These are phyloP conservation scores for Hydrolagus colliei DNA, from an alignment of 2,797 vertebrate species.

Conservation along the genomic window DNA sequence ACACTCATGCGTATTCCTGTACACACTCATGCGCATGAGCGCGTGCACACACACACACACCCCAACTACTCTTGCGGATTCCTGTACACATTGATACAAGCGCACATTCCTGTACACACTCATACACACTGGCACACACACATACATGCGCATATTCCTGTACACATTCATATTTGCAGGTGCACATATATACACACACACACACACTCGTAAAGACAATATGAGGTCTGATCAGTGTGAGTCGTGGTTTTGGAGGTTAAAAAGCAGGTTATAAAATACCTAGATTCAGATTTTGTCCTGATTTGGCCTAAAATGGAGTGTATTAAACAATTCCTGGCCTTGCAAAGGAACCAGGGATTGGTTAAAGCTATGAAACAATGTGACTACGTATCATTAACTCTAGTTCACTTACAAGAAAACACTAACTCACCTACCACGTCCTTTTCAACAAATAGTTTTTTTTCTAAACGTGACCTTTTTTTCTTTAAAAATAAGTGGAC, in stretches of 20 bases:
- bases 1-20: slow-evolving; percentile 40
- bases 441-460: slow-evolving; percentile 53
- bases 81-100: slow-evolving; percentile 69
- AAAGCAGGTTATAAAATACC: slow-evolving; percentile 85
- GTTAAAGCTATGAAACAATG: slow-evolving; percentile 82
- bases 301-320: slow-evolving; percentile 94
- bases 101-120: slow-evolving; percentile 44
- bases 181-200: slow-evolving; percentile 32
- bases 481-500: slow-evolving; percentile 74
- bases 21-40: slow-evolving; percentile 38
- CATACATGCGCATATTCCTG: too few species aligned
- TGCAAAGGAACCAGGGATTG: slow-evolving; percentile 71
- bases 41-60: slow-evolving; percentile 51
- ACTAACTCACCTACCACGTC: slow-evolving; percentile 89
- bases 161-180: slow-evolving; percentile 14
- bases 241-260: slow-evolving; percentile 80
- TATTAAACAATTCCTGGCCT: slow-evolving; percentile 77
- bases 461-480: slow-evolving; percentile 78
- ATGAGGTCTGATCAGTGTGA: slow-evolving; percentile 84
- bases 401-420: slow-evolving; percentile 76
- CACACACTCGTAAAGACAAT: slow-evolving; percentile 46
- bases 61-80: slow-evolving; percentile 62
- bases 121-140: too few species aligned
- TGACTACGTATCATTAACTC: slow-evolving; percentile 77
- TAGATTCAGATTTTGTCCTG: slow-evolving; percentile 82